Percentiles rank a stretch among this genome's conserved stretches.
These are phyloP conservation scores for Tympanuchus pallidicinctus DNA, from an alignment of 2,113 vertebrate genomes.

Conservation along the genomic window DNA sequence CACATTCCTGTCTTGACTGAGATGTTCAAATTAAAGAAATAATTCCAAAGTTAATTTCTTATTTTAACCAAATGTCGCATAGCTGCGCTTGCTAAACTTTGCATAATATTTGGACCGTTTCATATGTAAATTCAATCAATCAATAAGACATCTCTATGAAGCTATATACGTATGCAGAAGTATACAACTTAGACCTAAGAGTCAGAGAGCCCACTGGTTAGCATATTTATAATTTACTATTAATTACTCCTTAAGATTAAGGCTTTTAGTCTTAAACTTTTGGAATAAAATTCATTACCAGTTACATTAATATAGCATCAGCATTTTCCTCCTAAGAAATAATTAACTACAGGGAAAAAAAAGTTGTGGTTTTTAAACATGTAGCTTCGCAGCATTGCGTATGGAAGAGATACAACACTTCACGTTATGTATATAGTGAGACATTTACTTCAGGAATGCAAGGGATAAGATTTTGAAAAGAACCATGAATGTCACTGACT, in stretches of 20 bases:
- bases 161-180: neutral
- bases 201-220: neutral
- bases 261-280: neutral
- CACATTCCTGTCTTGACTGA: conserved; percentile 1
- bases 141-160: conserved; percentile 1
- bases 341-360: neutral
- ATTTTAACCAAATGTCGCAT: conserved; percentile 16
- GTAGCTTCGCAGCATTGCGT: neutral
- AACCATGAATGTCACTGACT: neutral
- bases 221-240: neutral
- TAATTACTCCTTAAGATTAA: neutral
- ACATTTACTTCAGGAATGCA: neutral
- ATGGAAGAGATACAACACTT: neutral
- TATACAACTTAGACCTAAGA: neutral
- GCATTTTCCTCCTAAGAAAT: neutral
- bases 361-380: neutral
- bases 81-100: conserved; percentile 1
- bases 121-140: conserved; percentile 9
- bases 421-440: neutral
- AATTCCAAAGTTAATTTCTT: conserved; percentile 45
- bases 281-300: neutral
- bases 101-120: conserved; percentile 28
- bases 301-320: neutral
- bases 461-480: neutral
- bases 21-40: conserved; percentile 29